phyloP scores from a whole-genome alignment of 2,797 vertebrate genomes.

The Pteropus rufus region DNA sequence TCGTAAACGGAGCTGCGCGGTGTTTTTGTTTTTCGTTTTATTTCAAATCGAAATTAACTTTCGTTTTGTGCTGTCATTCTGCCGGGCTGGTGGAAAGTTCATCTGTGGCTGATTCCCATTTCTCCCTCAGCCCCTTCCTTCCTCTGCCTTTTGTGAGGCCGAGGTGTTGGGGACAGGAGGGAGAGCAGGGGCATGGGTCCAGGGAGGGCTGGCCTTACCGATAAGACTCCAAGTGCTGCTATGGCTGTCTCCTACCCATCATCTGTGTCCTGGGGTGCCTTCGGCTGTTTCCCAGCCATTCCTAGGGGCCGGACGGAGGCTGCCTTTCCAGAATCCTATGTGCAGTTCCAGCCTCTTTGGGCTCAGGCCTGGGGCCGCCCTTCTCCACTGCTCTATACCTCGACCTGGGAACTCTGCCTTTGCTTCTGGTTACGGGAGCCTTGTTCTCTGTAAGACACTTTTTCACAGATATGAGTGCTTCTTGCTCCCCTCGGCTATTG shows the following conservation, averaged over 20 bases:
- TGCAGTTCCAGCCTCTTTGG: not conserved
- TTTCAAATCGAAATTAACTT: not conserved
- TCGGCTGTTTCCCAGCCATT: not conserved
- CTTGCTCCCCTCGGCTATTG: not conserved
- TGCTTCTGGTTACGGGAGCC: not conserved
- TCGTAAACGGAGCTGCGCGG: rapidly evolving
- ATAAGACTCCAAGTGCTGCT: rapidly evolving
- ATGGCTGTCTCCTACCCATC: not conserved
- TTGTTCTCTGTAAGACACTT: not conserved
- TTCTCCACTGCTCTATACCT: rapidly evolving
- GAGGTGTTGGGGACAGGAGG: not conserved
- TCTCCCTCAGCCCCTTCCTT: no score
- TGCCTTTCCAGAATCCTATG: not conserved
- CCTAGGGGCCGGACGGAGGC: not conserved
- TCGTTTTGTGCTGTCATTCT: not conserved
- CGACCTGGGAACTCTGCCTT: rapidly evolving
- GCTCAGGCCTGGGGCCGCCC: not conserved
- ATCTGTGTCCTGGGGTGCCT: not conserved
- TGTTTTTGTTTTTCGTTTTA: not conserved
- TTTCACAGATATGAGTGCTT: not conserved
- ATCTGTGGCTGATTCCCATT: not conserved
- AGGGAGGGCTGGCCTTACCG: not conserved
- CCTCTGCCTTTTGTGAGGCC: not conserved
- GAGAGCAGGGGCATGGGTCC: rapidly evolving
- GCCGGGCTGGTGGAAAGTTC: not conserved